Conservation (phyloP, 37 sponge, comb jelly and placozoan genomes). For the Aphrocallistes beatrix region DNA sequence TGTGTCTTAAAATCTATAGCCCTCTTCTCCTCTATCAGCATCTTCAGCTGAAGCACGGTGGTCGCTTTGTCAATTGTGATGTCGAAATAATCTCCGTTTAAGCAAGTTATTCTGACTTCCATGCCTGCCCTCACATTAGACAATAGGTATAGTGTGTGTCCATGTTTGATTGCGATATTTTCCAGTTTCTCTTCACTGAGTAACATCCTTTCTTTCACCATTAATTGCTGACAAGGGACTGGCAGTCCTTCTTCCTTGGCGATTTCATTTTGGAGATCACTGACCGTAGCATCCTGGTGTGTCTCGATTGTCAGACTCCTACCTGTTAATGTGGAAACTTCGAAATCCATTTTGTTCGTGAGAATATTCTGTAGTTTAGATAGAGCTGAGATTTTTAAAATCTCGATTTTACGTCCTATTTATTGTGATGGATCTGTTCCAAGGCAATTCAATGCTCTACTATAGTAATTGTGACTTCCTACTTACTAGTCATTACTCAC, state of each 20-base stretch:
- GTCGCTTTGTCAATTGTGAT: neutral
- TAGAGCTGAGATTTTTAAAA: too few species aligned
- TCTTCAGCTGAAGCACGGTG: neutral
- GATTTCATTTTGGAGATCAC: neutral
- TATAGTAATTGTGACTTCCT: too few species aligned
- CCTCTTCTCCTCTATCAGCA: neutral
- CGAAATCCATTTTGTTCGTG: neutral
- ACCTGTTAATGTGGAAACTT: neutral
- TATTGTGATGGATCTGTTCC: too few species aligned
- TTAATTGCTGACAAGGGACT: neutral
- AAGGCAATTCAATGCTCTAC: too few species aligned
- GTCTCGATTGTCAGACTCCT: neutral
- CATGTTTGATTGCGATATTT: neutral
- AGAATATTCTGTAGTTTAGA: too few species aligned
- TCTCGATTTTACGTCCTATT: too few species aligned
- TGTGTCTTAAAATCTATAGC: neutral
- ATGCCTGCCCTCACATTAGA: neutral
- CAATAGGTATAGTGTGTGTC: neutral
- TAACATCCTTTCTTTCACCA: neutral
- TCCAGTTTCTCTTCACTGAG: neutral
- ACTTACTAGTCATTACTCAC: too few species aligned
- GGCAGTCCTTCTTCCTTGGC: neutral
- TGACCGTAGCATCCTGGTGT: neutral
- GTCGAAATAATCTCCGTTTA: neutral
- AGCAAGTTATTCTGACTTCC: neutral